Base-by-base conservation (phyloP, 2,113 vertebrate genomes). In the Dendropsophus ebraccatus region DNA sequence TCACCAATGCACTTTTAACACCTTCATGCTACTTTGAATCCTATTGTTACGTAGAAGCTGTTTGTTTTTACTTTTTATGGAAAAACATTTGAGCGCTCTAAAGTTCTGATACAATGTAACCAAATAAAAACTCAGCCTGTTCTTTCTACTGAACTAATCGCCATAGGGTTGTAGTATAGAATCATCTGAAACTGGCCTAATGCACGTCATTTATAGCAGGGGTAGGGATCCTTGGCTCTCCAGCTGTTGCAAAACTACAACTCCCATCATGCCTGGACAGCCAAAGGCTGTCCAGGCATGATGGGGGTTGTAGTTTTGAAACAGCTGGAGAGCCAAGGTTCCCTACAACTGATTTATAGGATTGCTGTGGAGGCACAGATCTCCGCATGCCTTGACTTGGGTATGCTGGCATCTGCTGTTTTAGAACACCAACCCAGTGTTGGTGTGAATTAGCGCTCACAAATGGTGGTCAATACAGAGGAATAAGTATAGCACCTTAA, bases 11-110 rank as follows among this genome's bases (percentile, higher is more conserved):
- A 25, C 35, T 62, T 60, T 60, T 45, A 60, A 81, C 50, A 79
- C 45, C 23, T 81, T 62, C 41, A 9, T 30, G 47, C n/a, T 41
- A 28, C 47, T 28, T 30, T 25, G n/a, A 49, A 47, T 74, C 37
- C 72, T 76, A 50, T 76, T 76, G 25, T 76, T 76, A 76, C n/a
- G n/a, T 50, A 35, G 35, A 70, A 70, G 32, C 21, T 37, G 17
- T 4, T 23, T 35, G 2, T 69, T 35, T 69, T 35, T 67, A 17
- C 0, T 69, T 62, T 41, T 62, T 13, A 62, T 13, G 25, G 21
- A 30, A 13, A 69, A 69, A 70, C 19, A 10, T 70, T 37, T 11
- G 35, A 12, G 2, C 19, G 12, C 67, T n/a, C 67, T 41, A 41
- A 60, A 60, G 58, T 28, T 67, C 13, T 28, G 10, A 28, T 30